Evolutionary conservation across 2,888 invertebrate genomes (phyloP).

Genomic region (Mesorhabditis spiculigera): DNA sequence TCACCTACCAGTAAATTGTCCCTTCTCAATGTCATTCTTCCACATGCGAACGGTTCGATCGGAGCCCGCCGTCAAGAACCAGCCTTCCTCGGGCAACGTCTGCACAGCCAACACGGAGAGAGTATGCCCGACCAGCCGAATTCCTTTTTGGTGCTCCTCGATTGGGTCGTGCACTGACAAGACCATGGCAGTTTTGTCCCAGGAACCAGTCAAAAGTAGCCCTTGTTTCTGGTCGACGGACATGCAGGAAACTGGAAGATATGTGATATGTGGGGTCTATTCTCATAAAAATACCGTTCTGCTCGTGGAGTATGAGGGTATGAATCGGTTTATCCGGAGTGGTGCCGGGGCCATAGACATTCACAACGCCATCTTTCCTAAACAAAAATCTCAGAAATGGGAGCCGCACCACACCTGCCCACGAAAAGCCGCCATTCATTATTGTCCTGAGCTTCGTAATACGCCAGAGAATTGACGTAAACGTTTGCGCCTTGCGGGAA

Average conservation of each 20-base stretch:
- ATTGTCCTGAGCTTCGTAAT: conserved; percentile 16
- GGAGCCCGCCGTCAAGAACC: conserved; percentile 80
- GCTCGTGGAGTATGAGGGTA: conserved; percentile 23
- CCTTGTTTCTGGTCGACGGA: conserved; percentile 62
- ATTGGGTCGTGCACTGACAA: conserved; percentile 67
- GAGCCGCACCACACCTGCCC: conserved; percentile 14
- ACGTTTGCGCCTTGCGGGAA: conserved; percentile 23
- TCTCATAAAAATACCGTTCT: conserved; percentile 25
- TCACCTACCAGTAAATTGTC: conserved; percentile 64
- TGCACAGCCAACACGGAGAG: conserved; percentile 80
- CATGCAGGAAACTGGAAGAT: conserved; percentile 62
- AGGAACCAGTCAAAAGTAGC: conserved; percentile 78
- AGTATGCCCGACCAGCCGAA: conserved; percentile 63
- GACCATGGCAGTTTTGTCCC: conserved; percentile 83
- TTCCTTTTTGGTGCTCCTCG: neutral
- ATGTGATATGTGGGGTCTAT: neutral
- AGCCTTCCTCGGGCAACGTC: conserved; percentile 22
- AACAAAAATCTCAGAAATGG: neutral
- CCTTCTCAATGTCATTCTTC: conserved; percentile 71
- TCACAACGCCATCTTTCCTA: conserved; percentile 45
- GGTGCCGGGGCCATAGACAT: conserved; percentile 30
- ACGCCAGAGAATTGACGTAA: conserved; percentile 40
- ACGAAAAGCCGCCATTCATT: conserved; percentile 30
- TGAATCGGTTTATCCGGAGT: conserved; percentile 16
- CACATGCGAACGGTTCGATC: conserved; percentile 85